Evolutionary conservation across 2,888 invertebrate genomes (phyloP).

Genomic region (Congeria kusceri): DNA sequence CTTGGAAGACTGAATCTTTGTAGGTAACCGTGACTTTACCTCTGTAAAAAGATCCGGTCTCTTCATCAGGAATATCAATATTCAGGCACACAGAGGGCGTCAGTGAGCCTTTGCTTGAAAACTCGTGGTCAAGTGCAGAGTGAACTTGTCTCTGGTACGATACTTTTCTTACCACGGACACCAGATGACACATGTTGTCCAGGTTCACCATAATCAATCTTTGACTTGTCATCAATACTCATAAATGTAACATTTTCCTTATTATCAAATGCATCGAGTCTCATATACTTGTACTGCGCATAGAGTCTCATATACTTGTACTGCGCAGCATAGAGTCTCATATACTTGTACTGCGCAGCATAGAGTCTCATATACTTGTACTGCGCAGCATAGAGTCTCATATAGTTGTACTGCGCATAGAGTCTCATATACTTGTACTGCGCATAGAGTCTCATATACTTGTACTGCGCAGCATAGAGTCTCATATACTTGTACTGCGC

Average conservation of each 20-base stretch:
- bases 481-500: too few relatives aligned
- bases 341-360: too few relatives aligned
- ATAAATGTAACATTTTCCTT: conserved; percentile 7
- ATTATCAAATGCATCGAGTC: conserved; percentile 22
- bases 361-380: too few relatives aligned
- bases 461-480: too few relatives aligned
- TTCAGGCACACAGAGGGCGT: conserved; percentile 60
- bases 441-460: too few relatives aligned
- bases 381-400: too few relatives aligned
- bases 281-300: too few relatives aligned
- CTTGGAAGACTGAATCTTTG: conserved; percentile 58
- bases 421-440: too few relatives aligned
- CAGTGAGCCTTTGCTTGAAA: conserved; percentile 56
- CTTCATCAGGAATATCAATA: conserved; percentile 51
- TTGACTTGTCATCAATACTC: conserved; percentile 36
- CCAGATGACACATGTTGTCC: conserved; percentile 30
- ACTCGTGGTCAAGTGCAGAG: conserved; percentile 57
- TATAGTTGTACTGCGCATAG: too few relatives aligned
- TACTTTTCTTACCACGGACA: conserved; percentile 58
- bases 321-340: too few relatives aligned
- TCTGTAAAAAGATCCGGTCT: conserved; percentile 46
- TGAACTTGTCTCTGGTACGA: conserved; percentile 40
- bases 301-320: too few relatives aligned
- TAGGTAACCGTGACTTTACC: conserved; percentile 49
- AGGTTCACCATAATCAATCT: conserved; percentile 40